Evolutionary conservation across 2,888 invertebrate genomes (phyloP), one percentile per base, ranked within the genome.

Genomic region (Prosapia bicincta): DNA sequence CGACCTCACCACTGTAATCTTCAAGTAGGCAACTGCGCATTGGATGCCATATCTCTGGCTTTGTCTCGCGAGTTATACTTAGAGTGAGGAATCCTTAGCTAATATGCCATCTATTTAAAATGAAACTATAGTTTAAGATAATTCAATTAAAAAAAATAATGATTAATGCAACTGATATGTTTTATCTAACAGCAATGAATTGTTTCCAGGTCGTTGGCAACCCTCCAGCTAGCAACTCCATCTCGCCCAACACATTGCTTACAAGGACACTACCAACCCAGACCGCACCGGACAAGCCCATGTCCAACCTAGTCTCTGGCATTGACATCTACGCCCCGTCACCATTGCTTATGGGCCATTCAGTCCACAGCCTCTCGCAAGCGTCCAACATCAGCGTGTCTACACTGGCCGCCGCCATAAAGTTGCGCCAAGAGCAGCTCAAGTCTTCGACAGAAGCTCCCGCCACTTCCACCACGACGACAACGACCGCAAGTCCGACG

Each of bases 311-410:
- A 5, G 43, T 72, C 54, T 67, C 68, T n/a, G 74, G 73, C 30
- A 76, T 80, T 26, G 78, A 82, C 78, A 79, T 80, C 68, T 77
- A 81, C 24, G 79, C 75, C 26, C 80, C 80, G 26, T 78, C 77
- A 38, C 78, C 80, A 1, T 69, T 81, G 13, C 77, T 83, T 25
- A 86, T 86, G 85, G 86, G 85, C 66, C 85, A 86, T n/a, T 87
- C 88, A 1, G 81, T 87, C 28, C 85, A 89, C 77, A 86, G 87
- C 69, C 83, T 89, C 43, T 88, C 92, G 0, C 89, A 90, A 76
- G 92, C 92, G 5, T 92, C 93, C 20, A 95, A 95, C 82, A 90
- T 94, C 25, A 92, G 92, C 0, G 90, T 92, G 83, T 93, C 93
- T 77, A 91, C 92, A 7, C 88, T 94, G 2, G 92, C 93, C 82